Conservation (phyloP, 2,113 vertebrate genomes). For the Hydrolagus affinis region DNA sequence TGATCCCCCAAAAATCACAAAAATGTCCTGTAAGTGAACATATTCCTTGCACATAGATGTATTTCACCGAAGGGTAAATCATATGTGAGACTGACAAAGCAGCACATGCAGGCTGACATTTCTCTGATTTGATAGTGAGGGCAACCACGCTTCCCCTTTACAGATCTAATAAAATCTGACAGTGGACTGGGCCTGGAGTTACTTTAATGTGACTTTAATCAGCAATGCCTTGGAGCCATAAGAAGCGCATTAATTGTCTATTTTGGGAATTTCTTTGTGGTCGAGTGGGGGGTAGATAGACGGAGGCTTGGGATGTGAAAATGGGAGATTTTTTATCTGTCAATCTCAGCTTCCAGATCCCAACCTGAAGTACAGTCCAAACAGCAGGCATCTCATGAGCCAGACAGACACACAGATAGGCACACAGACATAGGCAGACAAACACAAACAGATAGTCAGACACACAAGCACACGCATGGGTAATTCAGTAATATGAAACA, state of each 20-base stretch:
- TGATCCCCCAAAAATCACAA: background rate
- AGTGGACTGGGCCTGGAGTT: constrained; percentile 51
- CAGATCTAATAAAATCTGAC: constrained; percentile 56
- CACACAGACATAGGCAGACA: constrained; percentile 33
- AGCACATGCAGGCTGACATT: constrained; percentile 37
- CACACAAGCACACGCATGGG: constrained; percentile 31
- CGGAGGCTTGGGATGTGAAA: constrained; percentile 25
- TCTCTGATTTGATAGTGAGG: constrained; percentile 39
- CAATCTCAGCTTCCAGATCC: background rate
- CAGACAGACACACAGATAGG: constrained; percentile 21
- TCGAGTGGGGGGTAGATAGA: constrained; percentile 35
- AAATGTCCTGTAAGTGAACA: constrained; percentile 23
- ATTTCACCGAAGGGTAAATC: constrained; percentile 45
- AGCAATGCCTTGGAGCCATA: constrained; percentile 42
- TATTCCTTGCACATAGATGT: constrained; percentile 39
- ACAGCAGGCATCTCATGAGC: background rate
- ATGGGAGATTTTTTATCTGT: constrained; percentile 34
- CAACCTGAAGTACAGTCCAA: background rate
- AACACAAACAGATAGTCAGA: constrained; percentile 25
- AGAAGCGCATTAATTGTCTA: constrained; percentile 48
- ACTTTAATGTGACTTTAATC: constrained; percentile 45
- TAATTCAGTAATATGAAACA: background rate
- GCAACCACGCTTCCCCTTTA: constrained; percentile 38
- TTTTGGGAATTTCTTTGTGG: constrained; percentile 46
- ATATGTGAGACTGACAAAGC: constrained; percentile 38